Conservation (phyloP, 1,140 invertebrate species). For the Mercenaria mercenaria region DNA sequence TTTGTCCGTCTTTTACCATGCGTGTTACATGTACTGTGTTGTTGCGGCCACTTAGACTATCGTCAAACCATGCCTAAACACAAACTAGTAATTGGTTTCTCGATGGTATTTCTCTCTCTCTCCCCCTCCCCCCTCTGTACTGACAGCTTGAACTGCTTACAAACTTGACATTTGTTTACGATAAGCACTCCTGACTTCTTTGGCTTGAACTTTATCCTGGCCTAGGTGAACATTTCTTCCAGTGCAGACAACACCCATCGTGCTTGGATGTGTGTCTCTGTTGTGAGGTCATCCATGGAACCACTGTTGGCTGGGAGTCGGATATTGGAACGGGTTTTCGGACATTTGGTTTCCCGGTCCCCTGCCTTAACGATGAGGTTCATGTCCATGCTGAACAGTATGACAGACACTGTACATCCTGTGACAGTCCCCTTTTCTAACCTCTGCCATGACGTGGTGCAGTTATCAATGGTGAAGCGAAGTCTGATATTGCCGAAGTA, state of each 20-base stretch:
- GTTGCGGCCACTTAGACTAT: too few relatives aligned
- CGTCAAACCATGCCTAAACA: too few relatives aligned
- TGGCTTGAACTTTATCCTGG: conserved; percentile 12
- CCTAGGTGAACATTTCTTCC: neutral
- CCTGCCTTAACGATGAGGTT: conserved; percentile 3
- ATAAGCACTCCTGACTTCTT: neutral
- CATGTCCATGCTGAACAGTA: neutral
- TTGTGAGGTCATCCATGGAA: neutral
- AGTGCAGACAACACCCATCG: neutral
- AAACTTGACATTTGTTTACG: too few relatives aligned
- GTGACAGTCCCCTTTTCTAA: neutral
- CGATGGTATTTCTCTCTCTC: too few relatives aligned
- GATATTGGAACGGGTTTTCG: neutral
- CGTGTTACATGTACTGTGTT: too few relatives aligned
- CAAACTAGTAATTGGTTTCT: too few relatives aligned
- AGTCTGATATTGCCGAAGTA: neutral
- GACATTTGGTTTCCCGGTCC: neutral
- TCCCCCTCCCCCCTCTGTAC: too few relatives aligned
- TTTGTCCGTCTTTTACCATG: too few relatives aligned
- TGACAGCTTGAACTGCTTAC: too few relatives aligned
- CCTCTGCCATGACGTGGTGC: neutral
- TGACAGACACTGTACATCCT: conserved; percentile 12
- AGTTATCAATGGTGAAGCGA: neutral
- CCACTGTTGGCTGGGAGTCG: neutral
- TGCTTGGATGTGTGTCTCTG: neutral